Evolutionary conservation across 2,797 vertebrate genomes (phyloP).

Genomic region (Anabas testudineus): DNA sequence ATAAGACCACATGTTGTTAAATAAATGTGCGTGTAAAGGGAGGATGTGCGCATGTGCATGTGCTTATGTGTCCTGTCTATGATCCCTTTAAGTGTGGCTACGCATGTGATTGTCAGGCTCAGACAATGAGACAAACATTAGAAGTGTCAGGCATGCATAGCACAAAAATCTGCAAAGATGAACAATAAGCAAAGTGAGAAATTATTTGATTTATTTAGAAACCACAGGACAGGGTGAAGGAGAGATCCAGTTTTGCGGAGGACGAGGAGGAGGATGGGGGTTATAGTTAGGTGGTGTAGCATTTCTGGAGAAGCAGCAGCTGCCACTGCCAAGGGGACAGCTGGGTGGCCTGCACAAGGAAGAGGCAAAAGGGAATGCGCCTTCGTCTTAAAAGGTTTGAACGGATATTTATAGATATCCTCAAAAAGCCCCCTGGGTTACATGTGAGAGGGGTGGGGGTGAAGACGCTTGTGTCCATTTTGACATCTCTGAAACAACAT

Average conservation of each 20-base stretch:
- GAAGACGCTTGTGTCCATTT: slow-evolving; percentile 15
- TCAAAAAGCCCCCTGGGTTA: slow-evolving; percentile 37
- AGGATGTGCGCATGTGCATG: neutral
- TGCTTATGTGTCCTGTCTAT: slow-evolving; percentile 12
- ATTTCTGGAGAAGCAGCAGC: slow-evolving; percentile 77
- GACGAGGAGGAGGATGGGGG: slow-evolving; percentile 14
- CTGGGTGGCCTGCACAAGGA: slow-evolving; percentile 60
- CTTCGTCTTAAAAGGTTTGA: slow-evolving; percentile 81
- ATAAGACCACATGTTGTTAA: neutral
- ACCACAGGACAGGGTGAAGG: slow-evolving; percentile 44
- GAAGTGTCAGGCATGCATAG: slow-evolving; percentile 7
- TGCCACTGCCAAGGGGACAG: slow-evolving; percentile 74
- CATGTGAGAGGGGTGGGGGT: slow-evolving; percentile 24
- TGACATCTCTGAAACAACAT: slow-evolving; percentile 13
- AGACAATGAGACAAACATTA: neutral
- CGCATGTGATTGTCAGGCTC: neutral
- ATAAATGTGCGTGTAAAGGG: neutral
- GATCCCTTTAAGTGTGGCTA: neutral
- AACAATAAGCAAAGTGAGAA: slow-evolving; percentile 50
- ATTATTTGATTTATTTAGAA: slow-evolving; percentile 78
- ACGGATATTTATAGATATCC: slow-evolving; percentile 79
- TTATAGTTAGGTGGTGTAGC: slow-evolving; percentile 51
- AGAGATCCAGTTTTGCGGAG: slow-evolving; percentile 13
- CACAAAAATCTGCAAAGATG: slow-evolving; percentile 33
- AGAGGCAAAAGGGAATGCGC: slow-evolving; percentile 22